Conservation (phyloP, 2,888 invertebrate genomes). For the Cosmopolites sordidus region DNA sequence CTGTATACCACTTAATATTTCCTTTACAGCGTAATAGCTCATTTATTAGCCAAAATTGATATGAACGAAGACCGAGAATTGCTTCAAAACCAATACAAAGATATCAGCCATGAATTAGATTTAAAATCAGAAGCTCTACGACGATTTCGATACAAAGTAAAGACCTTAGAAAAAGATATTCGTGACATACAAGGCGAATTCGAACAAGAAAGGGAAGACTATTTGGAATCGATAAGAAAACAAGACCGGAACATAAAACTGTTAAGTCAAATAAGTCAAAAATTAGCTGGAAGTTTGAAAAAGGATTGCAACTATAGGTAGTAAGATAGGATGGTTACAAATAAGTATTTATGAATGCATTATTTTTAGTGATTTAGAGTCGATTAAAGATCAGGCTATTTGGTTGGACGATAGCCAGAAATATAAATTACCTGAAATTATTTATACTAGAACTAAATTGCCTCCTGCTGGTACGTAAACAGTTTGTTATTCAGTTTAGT, state of each 20-base stretch:
- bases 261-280: slow-evolving; percentile 60
- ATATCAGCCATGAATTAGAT: slow-evolving; percentile 72
- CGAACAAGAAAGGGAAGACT: slow-evolving; percentile 76
- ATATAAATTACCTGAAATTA: slow-evolving; percentile 68
- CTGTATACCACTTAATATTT: no score
- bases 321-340: slow-evolving; percentile 15
- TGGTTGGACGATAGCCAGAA: slow-evolving; percentile 73
- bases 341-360: neutral
- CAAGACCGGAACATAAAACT: slow-evolving; percentile 68
- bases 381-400: slow-evolving; percentile 60
- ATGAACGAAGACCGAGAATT: slow-evolving; percentile 65
- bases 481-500: no score
- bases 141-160: slow-evolving; percentile 61
- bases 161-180: slow-evolving; percentile 67
- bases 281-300: slow-evolving; percentile 64
- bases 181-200: slow-evolving; percentile 76
- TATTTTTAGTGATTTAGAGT: slow-evolving; percentile 59
- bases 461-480: slow-evolving; percentile 61
- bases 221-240: slow-evolving; percentile 73
- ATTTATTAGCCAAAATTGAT: slow-evolving; percentile 57
- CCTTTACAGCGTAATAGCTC: slow-evolving; percentile 52
- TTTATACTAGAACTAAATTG: slow-evolving; percentile 61
- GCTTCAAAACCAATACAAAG: slow-evolving; percentile 70
- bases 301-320: slow-evolving; percentile 71
- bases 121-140: slow-evolving; percentile 65